Evolutionary conservation across 2,888 invertebrate species (phyloP), one percentile per base, ranked within the genome.

Genomic region (Galerucella nymphaeae): DNA sequence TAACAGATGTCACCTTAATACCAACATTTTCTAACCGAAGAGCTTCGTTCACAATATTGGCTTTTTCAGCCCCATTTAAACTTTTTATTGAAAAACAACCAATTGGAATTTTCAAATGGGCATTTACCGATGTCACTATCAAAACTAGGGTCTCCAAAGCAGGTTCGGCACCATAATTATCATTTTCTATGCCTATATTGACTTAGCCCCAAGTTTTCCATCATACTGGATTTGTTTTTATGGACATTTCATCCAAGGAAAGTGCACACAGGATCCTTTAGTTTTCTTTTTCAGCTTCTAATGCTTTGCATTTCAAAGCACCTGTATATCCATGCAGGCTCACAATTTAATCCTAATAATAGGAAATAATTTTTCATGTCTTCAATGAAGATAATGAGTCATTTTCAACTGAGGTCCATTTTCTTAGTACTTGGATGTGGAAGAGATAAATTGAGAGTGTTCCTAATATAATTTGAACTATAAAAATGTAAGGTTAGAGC

Each of bases 41-140:
- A 20, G 70, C 42, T 61, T 77, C 70, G 14, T 20, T 61, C 20
- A 79, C 66, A 57, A 78, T 72, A 70, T 76, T 75, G 14, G 77
- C 76, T 65, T 73, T 69, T 65, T 75, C n/a, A n/a, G n/a, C n/a
- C n/a, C 73, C 79, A 50, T 73, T 72, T 14, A 80, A 57, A 1
- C 58, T 58, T 57, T 76, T 75, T 53, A 77, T 77, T 13, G 79
- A 76, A 73, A 75, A 79, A 70, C 79, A 80, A 11, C 74, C 75
- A 57, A 79, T 68, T 63, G 79, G 79, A 50, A 80, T 45, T 72
- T 81, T 81, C 78, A 79, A 78, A 42, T 75, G 57, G 10, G 57
- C 48, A 62, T 75, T 72, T 16, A 67, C 38, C 5, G 71, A 57
- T 16, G 77, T 77, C 16, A 79, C 76, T 78, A 79, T 76, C 18